A percentile compares a stretch with the other conserved stretches of the same genome.
Conservation (phyloP, 2,888 invertebrate genomes). For the Andricus curvator region DNA sequence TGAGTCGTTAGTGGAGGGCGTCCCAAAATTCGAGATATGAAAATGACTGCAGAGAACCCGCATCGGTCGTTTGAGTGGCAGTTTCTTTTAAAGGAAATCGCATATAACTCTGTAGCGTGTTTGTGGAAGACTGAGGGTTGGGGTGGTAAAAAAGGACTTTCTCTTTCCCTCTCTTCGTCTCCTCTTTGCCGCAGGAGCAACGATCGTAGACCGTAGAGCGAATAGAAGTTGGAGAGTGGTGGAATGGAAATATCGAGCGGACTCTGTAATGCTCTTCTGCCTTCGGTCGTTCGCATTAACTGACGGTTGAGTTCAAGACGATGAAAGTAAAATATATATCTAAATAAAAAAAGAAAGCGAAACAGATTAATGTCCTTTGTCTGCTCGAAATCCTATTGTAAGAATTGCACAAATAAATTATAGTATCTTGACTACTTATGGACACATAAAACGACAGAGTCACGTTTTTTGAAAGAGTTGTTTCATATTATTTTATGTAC, state of each 20-base stretch:
- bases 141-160: not conserved
- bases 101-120: conserved; percentile 8
- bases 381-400: not conserved
- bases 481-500: not conserved
- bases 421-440: not conserved
- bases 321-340: conserved; percentile 15
- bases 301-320: not conserved
- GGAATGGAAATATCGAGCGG: conserved; percentile 28
- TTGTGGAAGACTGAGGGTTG: conserved; percentile 18
- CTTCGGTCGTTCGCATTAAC: conserved; percentile 26
- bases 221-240: conserved; percentile 1
- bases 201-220: conserved; percentile 19
- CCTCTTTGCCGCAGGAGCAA: conserved; percentile 17
- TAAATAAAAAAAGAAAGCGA: not conserved
- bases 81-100: conserved; percentile 27
- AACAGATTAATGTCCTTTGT: not conserved
- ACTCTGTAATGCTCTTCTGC: not conserved
- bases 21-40: conserved; percentile 3
- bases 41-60: not conserved
- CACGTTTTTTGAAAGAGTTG: not conserved
- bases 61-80: conserved; percentile 21
- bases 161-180: not conserved
- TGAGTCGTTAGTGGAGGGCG: not conserved
- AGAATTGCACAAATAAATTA: not conserved
- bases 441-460: not conserved